phyloP scores from a whole-genome alignment of 1,140 invertebrate genomes.

The Diplogasteroides magnus region DNA sequence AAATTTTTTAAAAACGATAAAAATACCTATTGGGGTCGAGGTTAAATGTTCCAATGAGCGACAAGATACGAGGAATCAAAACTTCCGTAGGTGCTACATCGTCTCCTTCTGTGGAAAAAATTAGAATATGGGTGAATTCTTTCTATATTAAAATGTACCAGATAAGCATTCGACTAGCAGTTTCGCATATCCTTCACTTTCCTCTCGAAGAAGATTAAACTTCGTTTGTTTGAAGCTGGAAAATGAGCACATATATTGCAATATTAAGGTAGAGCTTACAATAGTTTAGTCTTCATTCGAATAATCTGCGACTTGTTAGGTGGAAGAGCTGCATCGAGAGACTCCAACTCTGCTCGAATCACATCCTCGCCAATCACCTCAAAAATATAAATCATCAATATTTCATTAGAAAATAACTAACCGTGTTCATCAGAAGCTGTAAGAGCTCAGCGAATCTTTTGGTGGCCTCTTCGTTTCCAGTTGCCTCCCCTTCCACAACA shows the following conservation, averaged over 20 bases:
- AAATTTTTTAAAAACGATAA: neutral
- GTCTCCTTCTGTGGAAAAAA: neutral
- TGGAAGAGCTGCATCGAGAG: neutral
- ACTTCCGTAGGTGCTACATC: too few relatives aligned
- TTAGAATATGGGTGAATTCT: too few relatives aligned
- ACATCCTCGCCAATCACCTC: neutral
- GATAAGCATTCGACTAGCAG: too few relatives aligned
- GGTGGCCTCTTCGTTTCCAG: neutral
- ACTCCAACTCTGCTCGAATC: neutral
- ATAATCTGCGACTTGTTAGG: neutral
- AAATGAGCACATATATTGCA: neutral
- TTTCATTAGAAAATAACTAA: neutral
- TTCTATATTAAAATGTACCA: too few relatives aligned
- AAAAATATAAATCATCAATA: neutral
- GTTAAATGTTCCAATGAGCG: constrained; percentile 85
- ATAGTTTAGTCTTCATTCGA: neutral
- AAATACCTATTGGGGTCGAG: constrained; percentile 68
- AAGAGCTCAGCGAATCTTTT: neutral
- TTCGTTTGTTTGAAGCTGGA: constrained; percentile 91
- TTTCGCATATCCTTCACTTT: constrained; percentile 74
- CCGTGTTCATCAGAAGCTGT: neutral
- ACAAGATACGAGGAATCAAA: too few relatives aligned
- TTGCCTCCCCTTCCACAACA: neutral
- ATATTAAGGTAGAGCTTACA: neutral
- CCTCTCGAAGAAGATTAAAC: constrained; percentile 92